Evolutionary conservation across 1,140 invertebrate species (phyloP), one percentile per base, ranked within the genome.

Genomic region (Chrysoperla carnea): DNA sequence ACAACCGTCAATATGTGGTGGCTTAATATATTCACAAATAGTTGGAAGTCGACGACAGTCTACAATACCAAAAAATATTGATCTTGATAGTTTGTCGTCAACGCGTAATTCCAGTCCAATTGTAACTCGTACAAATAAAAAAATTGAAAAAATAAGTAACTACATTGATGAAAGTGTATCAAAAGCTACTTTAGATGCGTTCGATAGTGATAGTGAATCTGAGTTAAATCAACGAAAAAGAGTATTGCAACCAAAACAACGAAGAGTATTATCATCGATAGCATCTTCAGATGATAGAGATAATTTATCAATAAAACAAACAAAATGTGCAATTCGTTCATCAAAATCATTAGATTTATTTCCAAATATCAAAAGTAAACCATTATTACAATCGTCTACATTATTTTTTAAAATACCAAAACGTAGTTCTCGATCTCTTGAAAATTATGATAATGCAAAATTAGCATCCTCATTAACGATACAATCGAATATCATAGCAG

Each of bases 261-360:
- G 57, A n/a, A 52, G 65, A 4, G 61, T 68, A 0, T 45, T 70
- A 7, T 70, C 68, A 1, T 69, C 65, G 28, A 70, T 69, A 1
- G 68, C 68, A 0, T 67, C 67, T 0, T 69, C 68, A 6, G 68
- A 68, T 1, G 66, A 68, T 17, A 63, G 59, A 28, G 57, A 63
- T n/a, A 61, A 64, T 44, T 60, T 57, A 11, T 57, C 52, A 6
- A 55, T 46, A 42, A 54, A 50, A 44, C 59, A 61, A 35, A 52
- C 45, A 13, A 50, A 56, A 38, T 51, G 62, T 35, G 57, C 51
- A n/a, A 52, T 64, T 12, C 56, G 67, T 0, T 68, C 68, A 47
- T 70, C 68, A 0, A 62, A 63, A 17, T 69, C 67, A 0, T 44
- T 72, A 8, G 70, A 71, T 41, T 62, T 60, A 12, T 12, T 33